Base-by-base conservation (phyloP, 2,113 vertebrate species). In the Eretmochelys imbricata region DNA sequence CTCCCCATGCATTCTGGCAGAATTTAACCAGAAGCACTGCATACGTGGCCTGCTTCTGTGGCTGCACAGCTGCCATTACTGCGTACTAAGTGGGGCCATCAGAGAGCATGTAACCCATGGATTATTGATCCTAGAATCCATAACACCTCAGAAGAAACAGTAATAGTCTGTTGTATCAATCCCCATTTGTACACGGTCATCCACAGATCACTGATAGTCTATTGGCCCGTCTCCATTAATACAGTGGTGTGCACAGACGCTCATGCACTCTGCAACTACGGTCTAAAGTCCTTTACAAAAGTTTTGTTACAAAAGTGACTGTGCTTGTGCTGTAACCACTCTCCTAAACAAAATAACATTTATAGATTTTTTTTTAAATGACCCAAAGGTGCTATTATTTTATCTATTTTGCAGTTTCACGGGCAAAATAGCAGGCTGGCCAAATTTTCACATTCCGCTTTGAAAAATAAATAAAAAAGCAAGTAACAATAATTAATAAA, bases 271-370 rank as follows among this genome's bases (percentile, higher is more conserved):
- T 57, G 53, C 42, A 54, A 46, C 54, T 83, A 1, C 62, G 29
- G 0, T 1, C 42, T 22, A 1, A 3, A 62, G 2, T 76, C 55
- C 46, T 82, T 3, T 14, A 35, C 3, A 7, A 82, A 48, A 87
- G 29, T 84, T 48, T 50, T 72, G 84, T 80, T 95, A 95, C 38
- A 8, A 53, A 96, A 94, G 75, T 83, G 84, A 92, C 92, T 72
- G 79, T 93, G 91, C 85, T 96, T 92, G 89, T 96, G 93, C 94
- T 89, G 22, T 81, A 84, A 46, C 13, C 24, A 78, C 75, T 78
- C 48, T 11, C 82, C 85, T 3, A 35, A 85, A 49, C 48, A 3
- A 54, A 31, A 5, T 0, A 0, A 87, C 54, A 91, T 76, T 38
- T 3, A 62, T 50, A 81, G 81, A 72, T 80, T 0, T 6, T 78